Percentiles rank a stretch among this genome's conserved stretches.
Evolutionary conservation across 2,888 invertebrate species (phyloP).

Genomic region (Drosophila leonis): DNA sequence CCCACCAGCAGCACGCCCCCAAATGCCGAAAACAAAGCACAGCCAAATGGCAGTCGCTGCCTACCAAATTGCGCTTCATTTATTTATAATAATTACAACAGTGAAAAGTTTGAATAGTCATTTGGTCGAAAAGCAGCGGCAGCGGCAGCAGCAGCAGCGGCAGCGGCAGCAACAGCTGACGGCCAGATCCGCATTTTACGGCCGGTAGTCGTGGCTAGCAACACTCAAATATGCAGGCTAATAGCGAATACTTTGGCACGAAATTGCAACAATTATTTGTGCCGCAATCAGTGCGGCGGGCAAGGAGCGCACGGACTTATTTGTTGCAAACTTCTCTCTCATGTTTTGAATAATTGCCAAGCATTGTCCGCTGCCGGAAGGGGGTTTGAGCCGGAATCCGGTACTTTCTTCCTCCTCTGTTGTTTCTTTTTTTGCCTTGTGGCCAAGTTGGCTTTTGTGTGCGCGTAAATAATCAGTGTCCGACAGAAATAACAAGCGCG

Average conservation of each 20-base stretch:
- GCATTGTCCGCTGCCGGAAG: constrained; percentile 22
- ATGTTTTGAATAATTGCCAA: constrained; percentile 52
- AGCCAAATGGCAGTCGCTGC: constrained; percentile 39
- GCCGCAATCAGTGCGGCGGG: constrained; percentile 43
- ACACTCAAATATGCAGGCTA: constrained; percentile 75
- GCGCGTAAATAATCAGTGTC: constrained; percentile 30
- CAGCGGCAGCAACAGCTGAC: constrained; percentile 34
- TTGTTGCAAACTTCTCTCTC: constrained; percentile 18
- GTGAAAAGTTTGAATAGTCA: constrained; percentile 78
- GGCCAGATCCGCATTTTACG: background rate
- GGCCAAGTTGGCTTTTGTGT: constrained; percentile 17
- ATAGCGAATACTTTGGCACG: constrained; percentile 47
- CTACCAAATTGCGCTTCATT: constrained; percentile 76
- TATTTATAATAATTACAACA: constrained; percentile 79
- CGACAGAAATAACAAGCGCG: constrained; percentile 17
- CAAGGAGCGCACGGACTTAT: constrained; percentile 5
- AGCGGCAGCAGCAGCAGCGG: constrained; percentile 20
- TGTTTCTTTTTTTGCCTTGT: constrained; percentile 12
- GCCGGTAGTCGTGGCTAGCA: constrained; percentile 18
- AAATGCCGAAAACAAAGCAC: background rate
- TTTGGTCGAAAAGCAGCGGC: constrained; percentile 39
- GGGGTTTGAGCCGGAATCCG: constrained; percentile 1
- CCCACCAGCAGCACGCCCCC: background rate
- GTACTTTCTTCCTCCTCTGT: background rate
- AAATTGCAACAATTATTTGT: constrained; percentile 62